phyloP scores from a whole-genome alignment of 1,140 invertebrate species.

The Proctacanthus coquilletti region DNA sequence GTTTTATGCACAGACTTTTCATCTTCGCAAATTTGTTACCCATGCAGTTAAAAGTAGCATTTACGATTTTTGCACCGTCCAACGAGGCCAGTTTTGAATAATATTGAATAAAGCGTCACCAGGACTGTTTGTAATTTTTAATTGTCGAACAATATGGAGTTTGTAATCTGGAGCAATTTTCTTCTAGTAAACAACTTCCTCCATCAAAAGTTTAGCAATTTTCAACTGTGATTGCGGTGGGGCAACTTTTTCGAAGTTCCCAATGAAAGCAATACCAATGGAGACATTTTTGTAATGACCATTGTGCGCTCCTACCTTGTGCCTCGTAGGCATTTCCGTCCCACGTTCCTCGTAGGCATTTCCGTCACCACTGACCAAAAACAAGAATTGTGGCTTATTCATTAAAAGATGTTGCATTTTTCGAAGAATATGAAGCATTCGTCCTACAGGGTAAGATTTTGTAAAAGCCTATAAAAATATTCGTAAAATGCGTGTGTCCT shows the following conservation, averaged over 20 bases:
- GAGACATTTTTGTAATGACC: constrained; percentile 39
- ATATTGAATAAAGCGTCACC: constrained; percentile 39
- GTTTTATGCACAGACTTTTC: too few species aligned
- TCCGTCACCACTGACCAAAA: constrained; percentile 40
- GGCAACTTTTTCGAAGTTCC: constrained; percentile 29
- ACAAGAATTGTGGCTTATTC: too few species aligned
- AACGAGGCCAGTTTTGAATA: constrained; percentile 44
- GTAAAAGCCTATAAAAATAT: too few species aligned
- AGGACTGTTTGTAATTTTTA: constrained; percentile 42
- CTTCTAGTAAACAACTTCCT: constrained; percentile 33
- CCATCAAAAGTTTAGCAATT: constrained; percentile 37
- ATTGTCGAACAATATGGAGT: constrained; percentile 44
- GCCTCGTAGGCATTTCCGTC: constrained; percentile 48
- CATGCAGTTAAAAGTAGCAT: too few species aligned
- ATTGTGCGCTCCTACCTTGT: constrained; percentile 36
- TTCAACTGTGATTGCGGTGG: constrained; percentile 36
- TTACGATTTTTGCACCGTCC: too few species aligned
- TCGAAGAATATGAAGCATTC: too few species aligned
- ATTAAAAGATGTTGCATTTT: too few species aligned
- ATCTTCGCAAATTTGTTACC: too few species aligned
- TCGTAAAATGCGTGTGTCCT: too few species aligned
- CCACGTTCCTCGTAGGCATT: constrained; percentile 32
- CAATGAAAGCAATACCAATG: constrained; percentile 40
- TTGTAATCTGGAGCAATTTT: constrained; percentile 41
- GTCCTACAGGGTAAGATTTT: too few species aligned